A percentile compares a stretch with the other conserved stretches of the same genome.
Evolutionary conservation across 2,888 invertebrate species (phyloP).

Genomic region (Netelia inedita): DNA sequence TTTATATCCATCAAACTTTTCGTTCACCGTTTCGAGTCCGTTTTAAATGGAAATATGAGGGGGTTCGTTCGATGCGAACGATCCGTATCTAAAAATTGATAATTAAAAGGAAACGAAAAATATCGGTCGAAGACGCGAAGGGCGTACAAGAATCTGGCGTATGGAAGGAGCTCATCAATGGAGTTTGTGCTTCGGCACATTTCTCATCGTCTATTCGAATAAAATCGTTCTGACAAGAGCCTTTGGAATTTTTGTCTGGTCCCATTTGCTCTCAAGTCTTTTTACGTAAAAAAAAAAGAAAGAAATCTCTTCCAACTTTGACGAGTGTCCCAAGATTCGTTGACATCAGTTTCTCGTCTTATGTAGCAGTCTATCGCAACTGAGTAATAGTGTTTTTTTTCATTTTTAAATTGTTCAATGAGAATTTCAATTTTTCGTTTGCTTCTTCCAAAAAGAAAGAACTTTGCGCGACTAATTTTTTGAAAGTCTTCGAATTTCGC

Average conservation of each 20-base stretch:
- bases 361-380: background rate
- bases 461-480: conserved; percentile 5
- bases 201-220: conserved; percentile 3
- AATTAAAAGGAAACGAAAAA: conserved; percentile 21
- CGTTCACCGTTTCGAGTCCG: conserved; percentile 24
- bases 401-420: conserved; percentile 5
- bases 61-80: conserved; percentile 54
- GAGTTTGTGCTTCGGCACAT: background rate
- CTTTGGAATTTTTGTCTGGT: conserved; percentile 57
- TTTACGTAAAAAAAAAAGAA: background rate
- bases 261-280: conserved; percentile 29
- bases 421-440: background rate
- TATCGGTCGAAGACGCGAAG: conserved; percentile 1
- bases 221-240: conserved; percentile 25
- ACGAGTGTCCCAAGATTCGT: background rate
- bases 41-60: conserved; percentile 42
- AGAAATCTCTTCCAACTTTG: conserved; percentile 1
- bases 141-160: conserved; percentile 11
- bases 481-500: background rate
- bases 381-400: conserved; percentile 1
- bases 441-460: background rate
- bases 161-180: conserved; percentile 20
- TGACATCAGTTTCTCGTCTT: background rate
- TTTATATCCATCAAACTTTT: conserved; percentile 24
- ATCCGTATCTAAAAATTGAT: conserved; percentile 26